Conservation (phyloP, 2,888 invertebrate species). For the Drosophila limbata region DNA sequence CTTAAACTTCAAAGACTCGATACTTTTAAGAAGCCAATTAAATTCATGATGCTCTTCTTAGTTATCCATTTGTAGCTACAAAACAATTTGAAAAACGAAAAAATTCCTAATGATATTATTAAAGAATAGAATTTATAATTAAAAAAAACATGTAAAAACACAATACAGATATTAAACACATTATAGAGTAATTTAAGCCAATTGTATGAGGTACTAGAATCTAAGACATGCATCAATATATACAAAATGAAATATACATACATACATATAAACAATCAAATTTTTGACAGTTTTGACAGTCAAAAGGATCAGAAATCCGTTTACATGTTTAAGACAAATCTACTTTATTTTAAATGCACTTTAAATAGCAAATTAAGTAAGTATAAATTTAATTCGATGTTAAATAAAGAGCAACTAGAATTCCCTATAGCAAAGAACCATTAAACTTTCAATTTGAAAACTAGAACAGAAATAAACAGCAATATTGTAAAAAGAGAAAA, state of each 20-base stretch:
- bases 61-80: constrained; percentile 53
- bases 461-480: neutral
- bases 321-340: constrained; percentile 60
- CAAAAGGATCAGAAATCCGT: constrained; percentile 22
- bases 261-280: constrained; percentile 67
- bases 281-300: constrained; percentile 65
- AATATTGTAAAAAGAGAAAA: constrained; percentile 38
- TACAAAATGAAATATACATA: constrained; percentile 14
- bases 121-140: constrained; percentile 40
- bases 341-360: constrained; percentile 73
- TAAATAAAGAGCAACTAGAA: constrained; percentile 9
- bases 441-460: constrained; percentile 38
- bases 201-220: constrained; percentile 56
- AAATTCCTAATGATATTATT: constrained; percentile 67
- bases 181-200: constrained; percentile 45
- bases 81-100: constrained; percentile 20
- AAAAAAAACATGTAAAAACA: constrained; percentile 43
- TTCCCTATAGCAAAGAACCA: constrained; percentile 32
- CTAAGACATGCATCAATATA: constrained; percentile 48
- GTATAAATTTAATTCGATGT: constrained; percentile 35
- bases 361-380: constrained; percentile 5
- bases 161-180: constrained; percentile 19
- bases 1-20: constrained; percentile 34
- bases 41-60: neutral
- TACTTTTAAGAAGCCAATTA: constrained; percentile 28